phyloP scores from a whole-genome alignment of 2,113 vertebrate species.

The Seriola quinqueradiata region DNA sequence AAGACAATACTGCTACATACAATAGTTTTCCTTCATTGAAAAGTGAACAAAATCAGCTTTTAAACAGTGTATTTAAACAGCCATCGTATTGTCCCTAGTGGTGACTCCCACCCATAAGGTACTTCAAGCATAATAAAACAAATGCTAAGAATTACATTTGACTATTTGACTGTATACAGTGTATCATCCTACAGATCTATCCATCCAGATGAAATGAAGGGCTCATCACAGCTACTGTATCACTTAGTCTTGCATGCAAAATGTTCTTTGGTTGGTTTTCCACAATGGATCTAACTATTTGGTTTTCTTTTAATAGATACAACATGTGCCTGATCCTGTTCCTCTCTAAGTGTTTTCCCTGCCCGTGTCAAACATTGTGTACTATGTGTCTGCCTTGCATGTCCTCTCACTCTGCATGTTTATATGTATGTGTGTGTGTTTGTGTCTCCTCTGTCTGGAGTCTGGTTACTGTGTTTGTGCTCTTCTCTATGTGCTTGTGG shows the following conservation, averaged over 20 bases:
- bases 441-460: constrained; percentile 41
- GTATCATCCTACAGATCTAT: constrained; percentile 48
- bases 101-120: constrained; percentile 30
- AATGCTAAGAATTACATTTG: constrained; percentile 56
- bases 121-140: constrained; percentile 40
- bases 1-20: neutral
- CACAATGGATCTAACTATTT: constrained; percentile 48
- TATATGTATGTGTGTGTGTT: constrained; percentile 67
- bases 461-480: constrained; percentile 50
- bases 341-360: constrained; percentile 34
- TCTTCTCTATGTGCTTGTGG: constrained; percentile 56
- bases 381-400: constrained; percentile 79
- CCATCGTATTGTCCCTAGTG: neutral
- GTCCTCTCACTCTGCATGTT: constrained; percentile 83
- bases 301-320: constrained; percentile 64
- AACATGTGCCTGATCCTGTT: constrained; percentile 55
- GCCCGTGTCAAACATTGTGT: constrained; percentile 29
- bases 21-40: neutral
- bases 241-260: constrained; percentile 18
- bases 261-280: constrained; percentile 18
- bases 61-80: neutral
- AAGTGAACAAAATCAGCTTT: neutral
- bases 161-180: constrained; percentile 62
- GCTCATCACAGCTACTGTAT: constrained; percentile 53
- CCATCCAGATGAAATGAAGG: constrained; percentile 82